A percentile compares a stretch with the other conserved stretches of the same genome.
phyloP scores from a whole-genome alignment of 2,113 vertebrate species.

The cat (Felis catus) region F.catus_Fca126_mat1.0 CM031428.1:57132001-57132500 shows the following conservation, averaged over 20 bases:
- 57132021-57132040: not conserved
- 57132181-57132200: not conserved
- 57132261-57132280: constrained; percentile 87
- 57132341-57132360: constrained; percentile 84
- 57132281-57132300: constrained; percentile 85
- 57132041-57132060: not conserved
- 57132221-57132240: no score
- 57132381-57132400: constrained; percentile 83
- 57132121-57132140: not conserved
- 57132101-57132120: not conserved
- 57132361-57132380: constrained; percentile 88
- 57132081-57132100: accelerated
- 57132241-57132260: not conserved
- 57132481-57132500: constrained; percentile 75
- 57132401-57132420: constrained; percentile 89
- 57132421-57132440: constrained; percentile 87
- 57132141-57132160: not conserved
- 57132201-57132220: not conserved
- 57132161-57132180: not conserved
- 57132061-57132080: not conserved
- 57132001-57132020: not conserved
- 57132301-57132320: constrained; percentile 87
- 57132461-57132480: constrained; percentile 84
- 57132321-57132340: constrained; percentile 94
- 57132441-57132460: constrained; percentile 89